Conservation (phyloP, 2,797 vertebrate genomes). For the Gymnopithys bicolor region DNA sequence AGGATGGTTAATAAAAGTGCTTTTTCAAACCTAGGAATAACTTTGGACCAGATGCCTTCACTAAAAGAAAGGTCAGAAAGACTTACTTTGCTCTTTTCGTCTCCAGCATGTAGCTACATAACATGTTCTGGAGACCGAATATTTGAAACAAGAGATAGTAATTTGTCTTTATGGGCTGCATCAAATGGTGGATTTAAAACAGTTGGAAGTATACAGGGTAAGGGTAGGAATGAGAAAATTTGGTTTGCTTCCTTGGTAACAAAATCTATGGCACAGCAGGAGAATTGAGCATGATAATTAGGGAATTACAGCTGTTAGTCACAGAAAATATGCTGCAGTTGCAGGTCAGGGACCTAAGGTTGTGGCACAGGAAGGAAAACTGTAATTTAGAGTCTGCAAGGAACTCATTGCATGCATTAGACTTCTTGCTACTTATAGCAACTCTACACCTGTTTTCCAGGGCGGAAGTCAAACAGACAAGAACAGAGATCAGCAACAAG, state of each 20-base stretch:
- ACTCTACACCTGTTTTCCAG: slow-evolving; percentile 65
- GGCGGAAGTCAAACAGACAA: slow-evolving; percentile 23
- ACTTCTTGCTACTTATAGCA: slow-evolving; percentile 50
- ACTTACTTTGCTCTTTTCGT: not conserved
- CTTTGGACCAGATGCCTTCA: not conserved
- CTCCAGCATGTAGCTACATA: not conserved
- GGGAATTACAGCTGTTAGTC: slow-evolving; percentile 87
- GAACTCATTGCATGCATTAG: slow-evolving; percentile 32
- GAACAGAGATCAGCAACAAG: not conserved
- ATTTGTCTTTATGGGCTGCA: slow-evolving; percentile 55
- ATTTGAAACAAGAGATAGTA: slow-evolving; percentile 2
- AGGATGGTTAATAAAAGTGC: not conserved
- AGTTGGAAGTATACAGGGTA: slow-evolving; percentile 51
- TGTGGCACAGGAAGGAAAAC: slow-evolving; percentile 85
- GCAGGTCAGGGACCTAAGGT: slow-evolving; percentile 80
- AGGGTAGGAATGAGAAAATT: slow-evolving; percentile 26
- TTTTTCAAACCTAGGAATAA: not conserved
- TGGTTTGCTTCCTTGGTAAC: slow-evolving; percentile 75
- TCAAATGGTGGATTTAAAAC: slow-evolving; percentile 61
- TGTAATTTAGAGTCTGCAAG: slow-evolving; percentile 81
- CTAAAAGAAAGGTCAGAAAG: not conserved
- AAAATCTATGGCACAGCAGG: slow-evolving; percentile 80
- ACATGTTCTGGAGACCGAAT: slow-evolving; percentile 10
- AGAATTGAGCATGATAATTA: slow-evolving; percentile 81
- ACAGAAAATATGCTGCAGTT: slow-evolving; percentile 81